Conservation (phyloP, 2,888 invertebrate species). For the Nymphalis polychloros region DNA sequence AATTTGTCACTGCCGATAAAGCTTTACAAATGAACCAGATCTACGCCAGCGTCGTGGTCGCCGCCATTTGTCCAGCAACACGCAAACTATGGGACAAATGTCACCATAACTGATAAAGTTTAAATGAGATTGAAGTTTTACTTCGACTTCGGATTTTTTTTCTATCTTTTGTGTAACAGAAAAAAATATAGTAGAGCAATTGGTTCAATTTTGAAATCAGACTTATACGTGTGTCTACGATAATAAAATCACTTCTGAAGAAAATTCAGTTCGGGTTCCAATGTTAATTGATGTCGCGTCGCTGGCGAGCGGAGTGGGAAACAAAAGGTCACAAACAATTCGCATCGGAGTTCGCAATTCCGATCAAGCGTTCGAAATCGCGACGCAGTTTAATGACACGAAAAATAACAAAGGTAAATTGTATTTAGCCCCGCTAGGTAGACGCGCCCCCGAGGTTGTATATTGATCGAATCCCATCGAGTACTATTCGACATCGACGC, state of each 20-base stretch:
- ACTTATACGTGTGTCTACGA: slow-evolving; percentile 48
- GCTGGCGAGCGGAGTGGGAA: slow-evolving; percentile 72
- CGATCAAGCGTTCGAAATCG: slow-evolving; percentile 79
- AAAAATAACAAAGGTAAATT: slow-evolving; percentile 83
- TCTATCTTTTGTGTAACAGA: slow-evolving; percentile 48
- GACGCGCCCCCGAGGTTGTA: slow-evolving; percentile 66
- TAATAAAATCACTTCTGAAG: slow-evolving; percentile 66
- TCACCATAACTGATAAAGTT: slow-evolving; percentile 57
- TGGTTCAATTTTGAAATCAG: slow-evolving; percentile 53
- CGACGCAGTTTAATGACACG: slow-evolving; percentile 82
- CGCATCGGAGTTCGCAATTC: slow-evolving; percentile 79
- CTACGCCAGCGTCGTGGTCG: slow-evolving; percentile 60
- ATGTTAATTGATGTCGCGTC: slow-evolving; percentile 81
- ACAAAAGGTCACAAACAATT: slow-evolving; percentile 82
- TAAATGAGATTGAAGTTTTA: slow-evolving; percentile 41
- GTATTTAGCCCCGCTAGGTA: slow-evolving; percentile 77
- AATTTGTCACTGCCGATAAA: slow-evolving; percentile 74
- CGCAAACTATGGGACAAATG: slow-evolving; percentile 68
- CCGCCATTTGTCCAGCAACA: slow-evolving; percentile 67
- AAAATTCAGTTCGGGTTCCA: slow-evolving; percentile 72
- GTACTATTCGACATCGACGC: slow-evolving; percentile 59
- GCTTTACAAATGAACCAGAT: slow-evolving; percentile 74
- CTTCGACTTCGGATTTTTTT: slow-evolving; percentile 8
- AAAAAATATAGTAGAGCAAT: not conserved
- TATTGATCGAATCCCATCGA: slow-evolving; percentile 68